A percentile compares a stretch with the other conserved stretches of the same genome.
Evolutionary conservation across 2,113 vertebrate genomes (phyloP).

Genomic region (Esox niger): DNA sequence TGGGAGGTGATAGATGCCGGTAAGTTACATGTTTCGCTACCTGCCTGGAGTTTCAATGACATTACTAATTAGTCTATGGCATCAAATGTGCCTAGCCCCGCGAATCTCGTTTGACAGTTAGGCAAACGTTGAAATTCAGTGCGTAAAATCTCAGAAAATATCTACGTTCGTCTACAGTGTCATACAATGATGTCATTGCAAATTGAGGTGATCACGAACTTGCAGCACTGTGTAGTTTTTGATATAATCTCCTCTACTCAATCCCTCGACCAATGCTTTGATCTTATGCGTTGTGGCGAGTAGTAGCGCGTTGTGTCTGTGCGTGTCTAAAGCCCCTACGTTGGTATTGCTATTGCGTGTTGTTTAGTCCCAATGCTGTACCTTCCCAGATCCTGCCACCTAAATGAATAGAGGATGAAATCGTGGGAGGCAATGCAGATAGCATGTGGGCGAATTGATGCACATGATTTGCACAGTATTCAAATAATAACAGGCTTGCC

Average conservation of each 20-base stretch:
- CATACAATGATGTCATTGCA: background rate
- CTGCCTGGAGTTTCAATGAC: too few species aligned
- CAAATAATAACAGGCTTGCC: too few species aligned
- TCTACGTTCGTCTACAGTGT: background rate
- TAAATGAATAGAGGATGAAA: background rate
- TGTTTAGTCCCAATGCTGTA: background rate
- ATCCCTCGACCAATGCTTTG: too few species aligned
- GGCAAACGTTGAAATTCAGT: background rate
- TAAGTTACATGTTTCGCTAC: too few species aligned
- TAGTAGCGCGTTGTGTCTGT: too few species aligned
- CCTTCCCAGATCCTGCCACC: background rate
- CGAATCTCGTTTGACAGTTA: background rate
- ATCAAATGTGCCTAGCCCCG: too few species aligned
- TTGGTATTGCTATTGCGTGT: background rate
- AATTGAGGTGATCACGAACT: background rate
- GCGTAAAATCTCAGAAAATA: background rate
- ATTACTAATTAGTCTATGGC: too few species aligned
- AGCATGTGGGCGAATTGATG: conserved; percentile 4
- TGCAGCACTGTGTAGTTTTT: background rate
- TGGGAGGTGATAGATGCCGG: too few species aligned
- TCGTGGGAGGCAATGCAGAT: background rate
- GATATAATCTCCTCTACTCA: too few species aligned
- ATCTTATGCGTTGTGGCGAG: too few species aligned
- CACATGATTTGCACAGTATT: background rate
- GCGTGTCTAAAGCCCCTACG: too few species aligned